These are phyloP conservation scores for Sipha flava DNA, from an alignment of 1,140 invertebrate genomes.

Conservation along the genomic window DNA sequence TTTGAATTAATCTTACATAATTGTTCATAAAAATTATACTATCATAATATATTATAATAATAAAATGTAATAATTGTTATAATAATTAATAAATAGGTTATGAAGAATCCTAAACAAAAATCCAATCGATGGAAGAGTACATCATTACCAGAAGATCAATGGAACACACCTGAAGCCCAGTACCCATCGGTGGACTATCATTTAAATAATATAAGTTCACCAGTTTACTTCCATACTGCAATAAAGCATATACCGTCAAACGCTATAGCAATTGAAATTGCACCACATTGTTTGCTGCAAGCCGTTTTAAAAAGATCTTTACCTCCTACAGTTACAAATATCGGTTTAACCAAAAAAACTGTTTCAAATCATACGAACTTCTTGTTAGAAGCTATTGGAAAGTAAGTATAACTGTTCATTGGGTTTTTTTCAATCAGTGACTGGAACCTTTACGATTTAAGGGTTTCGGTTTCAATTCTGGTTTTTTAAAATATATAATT, in stretches of 20 bases:
- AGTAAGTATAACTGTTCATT: too few relatives aligned
- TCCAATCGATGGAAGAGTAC: conserved; percentile 54
- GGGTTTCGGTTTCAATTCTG: too few relatives aligned
- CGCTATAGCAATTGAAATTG: conserved; percentile 62
- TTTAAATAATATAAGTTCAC: conserved; percentile 61
- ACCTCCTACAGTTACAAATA: conserved; percentile 52
- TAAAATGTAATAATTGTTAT: neutral
- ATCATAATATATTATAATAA: too few relatives aligned
- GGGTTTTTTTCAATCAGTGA: too few relatives aligned
- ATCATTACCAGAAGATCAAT: conserved; percentile 49
- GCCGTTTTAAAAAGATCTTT: conserved; percentile 70
- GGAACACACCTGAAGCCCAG: conserved; percentile 44
- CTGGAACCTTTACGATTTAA: too few relatives aligned
- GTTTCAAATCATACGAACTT: conserved; percentile 61
- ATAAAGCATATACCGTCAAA: conserved; percentile 64
- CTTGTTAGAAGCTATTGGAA: conserved; percentile 64
- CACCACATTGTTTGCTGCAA: conserved; percentile 60
- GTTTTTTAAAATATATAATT: too few relatives aligned
- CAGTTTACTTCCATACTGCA: conserved; percentile 72
- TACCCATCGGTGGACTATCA: conserved; percentile 58
- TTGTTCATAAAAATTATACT: neutral
- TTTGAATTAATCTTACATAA: neutral
- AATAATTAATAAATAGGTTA: conserved; percentile 44
- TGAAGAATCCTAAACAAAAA: conserved; percentile 47
- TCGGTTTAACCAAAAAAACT: conserved; percentile 68